phyloP scores from a whole-genome alignment of 1,140 invertebrate genomes.

The Cephus cinctus region DNA sequence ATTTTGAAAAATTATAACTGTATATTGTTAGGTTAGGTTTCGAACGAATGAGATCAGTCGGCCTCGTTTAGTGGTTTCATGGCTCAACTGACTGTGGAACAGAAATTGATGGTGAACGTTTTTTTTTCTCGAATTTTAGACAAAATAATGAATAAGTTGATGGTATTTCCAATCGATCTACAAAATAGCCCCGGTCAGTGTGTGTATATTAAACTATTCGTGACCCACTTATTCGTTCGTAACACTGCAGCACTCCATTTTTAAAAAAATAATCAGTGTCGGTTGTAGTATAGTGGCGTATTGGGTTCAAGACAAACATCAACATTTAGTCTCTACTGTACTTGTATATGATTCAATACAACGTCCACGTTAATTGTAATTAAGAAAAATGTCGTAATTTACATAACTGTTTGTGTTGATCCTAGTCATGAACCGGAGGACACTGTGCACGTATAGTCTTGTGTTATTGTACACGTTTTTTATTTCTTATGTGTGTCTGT shows the following conservation, averaged over 20 bases:
- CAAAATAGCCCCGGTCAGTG: slow-evolving; percentile 37
- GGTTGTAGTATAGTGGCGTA: slow-evolving; percentile 29
- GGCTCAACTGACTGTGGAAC: too few species aligned
- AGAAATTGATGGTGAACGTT: too few species aligned
- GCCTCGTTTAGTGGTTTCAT: too few species aligned
- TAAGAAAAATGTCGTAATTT: slow-evolving; percentile 38
- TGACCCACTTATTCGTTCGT: slow-evolving; percentile 37
- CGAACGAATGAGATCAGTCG: too few species aligned
- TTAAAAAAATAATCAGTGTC: slow-evolving; percentile 54
- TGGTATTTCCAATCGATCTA: slow-evolving; percentile 36
- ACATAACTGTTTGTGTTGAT: slow-evolving; percentile 34
- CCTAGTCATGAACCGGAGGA: slow-evolving; percentile 47
- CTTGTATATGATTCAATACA: slow-evolving; percentile 28
- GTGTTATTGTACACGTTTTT: slow-evolving; percentile 30
- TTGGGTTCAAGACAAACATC: slow-evolving; percentile 49
- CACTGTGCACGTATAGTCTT: too few species aligned
- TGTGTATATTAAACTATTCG: slow-evolving; percentile 38
- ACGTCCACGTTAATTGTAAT: slow-evolving; percentile 34
- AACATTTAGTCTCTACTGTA: slow-evolving; percentile 35
- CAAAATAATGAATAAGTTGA: too few species aligned
- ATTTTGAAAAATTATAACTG: too few species aligned
- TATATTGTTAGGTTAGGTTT: too few species aligned
- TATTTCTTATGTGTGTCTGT: slow-evolving; percentile 22
- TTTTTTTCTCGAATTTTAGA: too few species aligned
- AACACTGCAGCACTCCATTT: slow-evolving; percentile 34